These are phyloP conservation scores for Himalopsyche japonica DNA, from an alignment of 2,888 invertebrate species.

Conservation along the genomic window DNA sequence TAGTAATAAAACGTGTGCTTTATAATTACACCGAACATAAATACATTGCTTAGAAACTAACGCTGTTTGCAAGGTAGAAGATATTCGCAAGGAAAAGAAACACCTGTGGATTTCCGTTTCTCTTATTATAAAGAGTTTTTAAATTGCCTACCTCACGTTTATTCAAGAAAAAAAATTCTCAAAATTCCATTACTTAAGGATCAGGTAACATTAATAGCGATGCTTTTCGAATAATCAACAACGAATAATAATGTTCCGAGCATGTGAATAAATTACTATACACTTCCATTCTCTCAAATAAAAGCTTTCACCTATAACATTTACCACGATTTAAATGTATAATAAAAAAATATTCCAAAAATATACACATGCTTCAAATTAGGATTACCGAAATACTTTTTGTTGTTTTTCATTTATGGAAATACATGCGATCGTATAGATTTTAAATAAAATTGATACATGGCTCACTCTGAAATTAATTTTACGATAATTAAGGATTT, in stretches of 20 bases:
- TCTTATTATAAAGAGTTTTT: neutral
- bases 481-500: too few species aligned
- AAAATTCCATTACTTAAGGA: neutral
- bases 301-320: too few species aligned
- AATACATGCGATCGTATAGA: too few species aligned
- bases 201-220: neutral
- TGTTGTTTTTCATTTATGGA: too few species aligned
- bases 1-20: neutral
- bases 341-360: neutral
- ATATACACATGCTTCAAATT: neutral
- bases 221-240: neutral
- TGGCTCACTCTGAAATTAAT: too few species aligned
- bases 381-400: too few species aligned
- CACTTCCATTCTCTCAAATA: too few species aligned
- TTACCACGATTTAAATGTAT: neutral
- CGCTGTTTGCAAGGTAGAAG: neutral
- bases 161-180: neutral
- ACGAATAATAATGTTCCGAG: neutral
- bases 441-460: too few species aligned
- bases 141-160: neutral
- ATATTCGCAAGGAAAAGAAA: neutral
- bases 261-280: neutral
- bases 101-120: neutral
- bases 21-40: neutral
- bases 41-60: neutral